These are phyloP conservation scores for Abramis brama DNA, from an alignment of 2,113 vertebrate species.

Conservation along the genomic window DNA sequence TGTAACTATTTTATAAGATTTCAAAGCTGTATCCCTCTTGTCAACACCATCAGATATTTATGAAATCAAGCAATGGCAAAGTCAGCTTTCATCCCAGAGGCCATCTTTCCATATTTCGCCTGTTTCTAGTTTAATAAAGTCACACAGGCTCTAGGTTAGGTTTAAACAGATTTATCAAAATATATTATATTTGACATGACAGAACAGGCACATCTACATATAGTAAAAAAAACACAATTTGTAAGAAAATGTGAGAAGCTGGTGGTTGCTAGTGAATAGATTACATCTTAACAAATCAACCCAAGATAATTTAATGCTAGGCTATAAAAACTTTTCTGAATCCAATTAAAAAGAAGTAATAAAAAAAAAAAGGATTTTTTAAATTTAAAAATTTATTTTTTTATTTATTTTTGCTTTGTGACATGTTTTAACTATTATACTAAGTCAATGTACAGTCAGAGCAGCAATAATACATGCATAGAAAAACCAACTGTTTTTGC, in stretches of 20 bases:
- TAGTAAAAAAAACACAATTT: background rate
- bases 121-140: background rate
- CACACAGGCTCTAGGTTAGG: background rate
- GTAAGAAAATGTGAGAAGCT: background rate
- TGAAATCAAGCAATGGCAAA: slow-evolving; percentile 1
- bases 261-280: background rate
- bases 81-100: slow-evolving; percentile 4
- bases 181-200: background rate
- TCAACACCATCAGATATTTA: slow-evolving; percentile 24
- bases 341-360: background rate
- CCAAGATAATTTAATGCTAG: background rate
- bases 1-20: background rate
- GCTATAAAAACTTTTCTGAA: background rate
- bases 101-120: background rate
- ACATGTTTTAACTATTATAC: too few relatives aligned
- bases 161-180: background rate
- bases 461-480: too few relatives aligned
- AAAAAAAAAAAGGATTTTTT: background rate
- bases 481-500: too few relatives aligned
- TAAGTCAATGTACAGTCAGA: too few relatives aligned
- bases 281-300: background rate
- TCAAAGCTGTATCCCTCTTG: background rate
- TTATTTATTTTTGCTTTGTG: too few relatives aligned
- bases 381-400: too few relatives aligned
- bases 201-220: background rate